Base-by-base conservation (phyloP, 2,888 invertebrate species). In the Choristoneura rosaceana region DNA sequence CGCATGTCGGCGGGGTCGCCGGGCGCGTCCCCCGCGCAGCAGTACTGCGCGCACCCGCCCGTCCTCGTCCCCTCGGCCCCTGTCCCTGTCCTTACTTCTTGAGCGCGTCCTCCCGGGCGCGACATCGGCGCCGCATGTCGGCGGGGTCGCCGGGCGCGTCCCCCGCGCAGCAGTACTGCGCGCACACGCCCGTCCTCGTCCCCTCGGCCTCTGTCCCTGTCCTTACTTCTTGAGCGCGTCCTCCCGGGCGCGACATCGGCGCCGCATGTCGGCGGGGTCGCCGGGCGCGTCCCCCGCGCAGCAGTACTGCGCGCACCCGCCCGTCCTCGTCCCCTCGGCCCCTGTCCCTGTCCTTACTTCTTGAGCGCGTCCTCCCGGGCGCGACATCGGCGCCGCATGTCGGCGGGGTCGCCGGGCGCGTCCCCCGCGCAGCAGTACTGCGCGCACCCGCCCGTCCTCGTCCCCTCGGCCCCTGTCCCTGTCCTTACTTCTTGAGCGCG, bases 361-460 rank as follows among this genome's bases (percentile, higher is more conserved):
- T 98, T 97, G 0, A 98, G 87, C 4, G 98, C 98, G 79, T 98
- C 98, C 86, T 98, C 98, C 82, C 98, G 98, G 64, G 96, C 96
- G 75, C 96, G 96, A 79, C 97, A 97, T 81, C 98, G 97, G 1
- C 95, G 90, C 2, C 95, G 87, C 0, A 96, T 96, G 83, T 97
- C 96, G 0, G 96, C 95, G 9, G 94, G 33, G 62, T 17, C 62
- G 14, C 61, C 17, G 12, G 33, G 43, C 33, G 89, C 90, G 14
- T 47, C 47, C 0, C n/a, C 47, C n/a, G 52, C 15, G 17, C 52
- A 52, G 14, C 97, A 97, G 85, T 97, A 98, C 82, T 97, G n/a
- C n/a, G n/a, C n/a, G n/a, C n/a, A n/a, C n/a, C n/a, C n/a, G n/a
- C n/a, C n/a, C n/a, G n/a, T n/a, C n/a, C n/a, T n/a, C n/a, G n/a